Percentiles rank a stretch among this genome's conserved stretches.
These are phyloP conservation scores for Trissolcus brochymenae DNA, from an alignment of 2,888 invertebrate species.

Conservation along the genomic window DNA sequence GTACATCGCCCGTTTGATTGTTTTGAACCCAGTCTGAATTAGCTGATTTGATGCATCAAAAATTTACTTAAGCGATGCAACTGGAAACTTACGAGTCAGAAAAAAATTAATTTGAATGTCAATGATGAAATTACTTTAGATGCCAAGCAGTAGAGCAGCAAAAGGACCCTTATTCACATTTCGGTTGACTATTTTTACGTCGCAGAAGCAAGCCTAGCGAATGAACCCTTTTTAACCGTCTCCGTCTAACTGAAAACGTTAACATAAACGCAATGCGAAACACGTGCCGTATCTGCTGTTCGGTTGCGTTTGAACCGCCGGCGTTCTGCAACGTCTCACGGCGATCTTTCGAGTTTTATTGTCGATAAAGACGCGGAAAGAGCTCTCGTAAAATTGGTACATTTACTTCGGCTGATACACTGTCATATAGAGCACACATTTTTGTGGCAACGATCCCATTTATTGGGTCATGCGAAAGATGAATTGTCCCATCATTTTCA, in stretches of 20 bases:
- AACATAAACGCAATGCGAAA: slow-evolving; percentile 50
- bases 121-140: slow-evolving; percentile 30
- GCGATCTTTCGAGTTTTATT: slow-evolving; percentile 42
- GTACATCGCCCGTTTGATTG: slow-evolving; percentile 16
- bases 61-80: no score
- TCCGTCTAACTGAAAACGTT: slow-evolving; percentile 51
- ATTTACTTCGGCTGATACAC: no score
- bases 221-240: slow-evolving; percentile 42
- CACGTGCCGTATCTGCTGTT: slow-evolving; percentile 47
- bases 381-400: background rate
- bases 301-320: slow-evolving; percentile 38
- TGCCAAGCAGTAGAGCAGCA: slow-evolving; percentile 37
- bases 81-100: no score
- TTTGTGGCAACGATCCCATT: no score
- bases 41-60: no score
- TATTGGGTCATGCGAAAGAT: no score
- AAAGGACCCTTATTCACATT: slow-evolving; percentile 32
- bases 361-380: slow-evolving; percentile 45
- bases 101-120: no score
- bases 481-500: no score
- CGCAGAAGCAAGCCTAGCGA: slow-evolving; percentile 23
- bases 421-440: no score
- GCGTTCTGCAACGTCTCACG: slow-evolving; percentile 41
- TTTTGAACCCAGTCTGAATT: no score
- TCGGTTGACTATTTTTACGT: slow-evolving; percentile 43